These are phyloP conservation scores for Passer montanus DNA, from an alignment of 2,113 vertebrate species.

Conservation along the genomic window DNA sequence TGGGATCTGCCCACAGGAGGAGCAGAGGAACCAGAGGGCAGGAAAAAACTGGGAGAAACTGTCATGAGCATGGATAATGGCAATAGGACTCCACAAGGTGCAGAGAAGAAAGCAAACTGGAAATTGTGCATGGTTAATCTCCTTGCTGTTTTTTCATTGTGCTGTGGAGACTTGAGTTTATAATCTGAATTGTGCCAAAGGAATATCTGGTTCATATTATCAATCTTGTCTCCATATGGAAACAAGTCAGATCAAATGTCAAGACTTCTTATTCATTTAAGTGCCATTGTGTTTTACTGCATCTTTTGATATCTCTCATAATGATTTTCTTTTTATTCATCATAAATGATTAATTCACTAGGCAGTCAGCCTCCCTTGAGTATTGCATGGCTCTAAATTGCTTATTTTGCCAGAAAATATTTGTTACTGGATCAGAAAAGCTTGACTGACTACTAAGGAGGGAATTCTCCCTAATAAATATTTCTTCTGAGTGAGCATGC, in stretches of 20 bases:
- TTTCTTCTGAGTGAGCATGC: background rate
- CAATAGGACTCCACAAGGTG: background rate
- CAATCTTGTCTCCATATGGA: background rate
- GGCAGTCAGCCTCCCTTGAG: background rate
- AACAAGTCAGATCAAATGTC: background rate
- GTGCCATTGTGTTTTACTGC: background rate
- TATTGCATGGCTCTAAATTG: background rate
- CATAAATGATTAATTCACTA: slow-evolving; percentile 2
- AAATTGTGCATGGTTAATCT: background rate
- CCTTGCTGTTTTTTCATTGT: background rate
- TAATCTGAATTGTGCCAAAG: background rate
- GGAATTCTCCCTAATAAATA: background rate
- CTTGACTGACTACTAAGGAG: background rate
- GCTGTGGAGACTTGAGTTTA: background rate
- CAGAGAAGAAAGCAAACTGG: background rate
- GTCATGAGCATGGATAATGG: background rate
- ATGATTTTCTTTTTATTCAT: slow-evolving; percentile 6
- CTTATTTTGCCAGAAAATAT: background rate
- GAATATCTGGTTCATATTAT: slow-evolving; percentile 24
- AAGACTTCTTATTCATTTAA: background rate
- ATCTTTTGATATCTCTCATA: background rate
- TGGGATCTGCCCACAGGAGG: background rate
- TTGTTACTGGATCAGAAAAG: slow-evolving; percentile 1
- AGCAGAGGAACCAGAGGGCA: background rate
- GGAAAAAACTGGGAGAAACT: background rate